Percentiles rank a stretch among this genome's conserved stretches.
These are phyloP conservation scores for Steinernema scapterisci DNA, from an alignment of 2,888 invertebrate species.

Conservation along the genomic window DNA sequence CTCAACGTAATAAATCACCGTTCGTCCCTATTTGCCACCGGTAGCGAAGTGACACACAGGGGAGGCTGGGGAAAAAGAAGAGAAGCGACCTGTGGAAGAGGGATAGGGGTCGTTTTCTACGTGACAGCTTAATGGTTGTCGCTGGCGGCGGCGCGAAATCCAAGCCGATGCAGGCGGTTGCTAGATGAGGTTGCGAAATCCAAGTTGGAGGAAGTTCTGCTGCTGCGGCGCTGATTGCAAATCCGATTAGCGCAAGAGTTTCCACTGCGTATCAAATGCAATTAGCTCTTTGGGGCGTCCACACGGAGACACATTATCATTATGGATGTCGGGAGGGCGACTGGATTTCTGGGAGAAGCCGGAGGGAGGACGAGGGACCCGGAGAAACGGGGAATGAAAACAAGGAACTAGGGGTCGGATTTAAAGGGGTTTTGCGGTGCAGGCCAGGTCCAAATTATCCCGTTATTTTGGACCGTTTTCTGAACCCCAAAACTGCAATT, in stretches of 20 bases:
- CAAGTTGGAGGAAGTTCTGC: background rate
- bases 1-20: constrained; percentile 30
- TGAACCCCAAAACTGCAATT: too few species aligned
- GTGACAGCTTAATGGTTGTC: constrained; percentile 7
- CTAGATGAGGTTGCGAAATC: background rate
- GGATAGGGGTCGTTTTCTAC: background rate
- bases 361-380: background rate
- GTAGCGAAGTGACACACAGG: background rate
- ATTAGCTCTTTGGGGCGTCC: background rate
- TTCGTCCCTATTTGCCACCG: constrained; percentile 32
- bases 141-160: too few species aligned
- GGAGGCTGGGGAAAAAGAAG: background rate
- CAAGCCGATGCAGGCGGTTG: too few species aligned
- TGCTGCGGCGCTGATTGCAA: constrained; percentile 21
- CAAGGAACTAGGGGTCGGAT: too few species aligned
- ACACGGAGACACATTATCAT: constrained; percentile 15
- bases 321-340: background rate
- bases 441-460: too few species aligned
- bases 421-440: too few species aligned
- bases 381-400: background rate
- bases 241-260: constrained; percentile 21
- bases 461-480: too few species aligned
- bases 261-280: constrained; percentile 25
- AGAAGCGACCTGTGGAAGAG: background rate
- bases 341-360: background rate